phyloP scores from a whole-genome alignment of 2,888 invertebrate species.

The Dasypolia templi region DNA sequence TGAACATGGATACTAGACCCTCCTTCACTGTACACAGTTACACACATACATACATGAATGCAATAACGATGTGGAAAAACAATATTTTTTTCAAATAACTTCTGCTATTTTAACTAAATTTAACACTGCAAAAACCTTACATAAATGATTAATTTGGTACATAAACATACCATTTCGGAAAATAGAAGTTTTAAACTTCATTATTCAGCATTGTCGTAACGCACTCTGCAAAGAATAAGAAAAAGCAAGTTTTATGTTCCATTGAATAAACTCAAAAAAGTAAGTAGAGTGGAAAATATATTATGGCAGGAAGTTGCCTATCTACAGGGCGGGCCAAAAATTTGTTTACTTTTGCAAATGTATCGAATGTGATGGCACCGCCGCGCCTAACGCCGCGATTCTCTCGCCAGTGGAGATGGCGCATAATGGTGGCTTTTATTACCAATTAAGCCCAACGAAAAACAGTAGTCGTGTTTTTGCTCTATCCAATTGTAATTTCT shows the following conservation, averaged over 20 bases:
- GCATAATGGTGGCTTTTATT: background rate
- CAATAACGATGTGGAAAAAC: slow-evolving; percentile 28
- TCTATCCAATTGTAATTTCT: background rate
- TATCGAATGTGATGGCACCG: background rate
- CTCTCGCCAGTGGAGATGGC: background rate
- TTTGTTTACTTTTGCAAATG: background rate
- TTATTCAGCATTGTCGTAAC: slow-evolving; percentile 89
- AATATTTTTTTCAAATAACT: slow-evolving; percentile 32
- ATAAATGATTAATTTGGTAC: slow-evolving; percentile 55
- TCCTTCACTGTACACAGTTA: slow-evolving; percentile 6
- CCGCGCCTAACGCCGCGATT: background rate
- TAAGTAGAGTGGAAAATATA: background rate
- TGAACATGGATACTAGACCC: slow-evolving; percentile 14
- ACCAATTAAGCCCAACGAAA: background rate
- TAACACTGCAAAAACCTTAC: slow-evolving; percentile 57
- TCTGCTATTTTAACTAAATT: slow-evolving; percentile 44
- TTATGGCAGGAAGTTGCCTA: background rate
- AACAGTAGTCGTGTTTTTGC: background rate
- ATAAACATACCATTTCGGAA: slow-evolving; percentile 48
- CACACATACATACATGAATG: slow-evolving; percentile 23
- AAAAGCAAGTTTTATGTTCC: background rate
- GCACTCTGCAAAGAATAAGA: slow-evolving; percentile 81
- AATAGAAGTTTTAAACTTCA: slow-evolving; percentile 40
- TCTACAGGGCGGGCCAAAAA: background rate
- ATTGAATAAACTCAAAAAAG: background rate